Conservation (phyloP, 2,113 vertebrate species). For the Odocoileus hemionus region DNA sequence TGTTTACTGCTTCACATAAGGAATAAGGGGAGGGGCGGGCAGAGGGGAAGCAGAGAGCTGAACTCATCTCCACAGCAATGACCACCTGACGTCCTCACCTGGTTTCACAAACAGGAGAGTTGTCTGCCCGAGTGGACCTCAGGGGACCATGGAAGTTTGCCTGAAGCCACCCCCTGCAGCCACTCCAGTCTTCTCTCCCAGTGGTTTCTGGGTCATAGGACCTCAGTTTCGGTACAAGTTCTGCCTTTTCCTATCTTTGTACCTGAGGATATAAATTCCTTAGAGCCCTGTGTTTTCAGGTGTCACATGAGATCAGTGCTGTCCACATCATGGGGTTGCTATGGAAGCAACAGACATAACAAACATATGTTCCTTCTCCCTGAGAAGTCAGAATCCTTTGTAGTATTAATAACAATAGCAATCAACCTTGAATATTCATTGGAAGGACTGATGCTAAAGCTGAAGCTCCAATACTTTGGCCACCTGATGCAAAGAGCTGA, state of each 20-base stretch:
- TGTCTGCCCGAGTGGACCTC: background rate
- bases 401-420: background rate
- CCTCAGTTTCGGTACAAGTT: background rate
- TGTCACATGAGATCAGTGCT: background rate
- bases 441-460: background rate
- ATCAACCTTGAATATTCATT: background rate
- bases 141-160: background rate
- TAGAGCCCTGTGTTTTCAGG: background rate
- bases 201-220: background rate
- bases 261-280: background rate
- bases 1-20: background rate
- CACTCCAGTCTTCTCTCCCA: background rate
- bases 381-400: background rate
- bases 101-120: background rate
- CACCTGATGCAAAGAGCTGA: background rate
- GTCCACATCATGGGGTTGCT: background rate
- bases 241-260: background rate
- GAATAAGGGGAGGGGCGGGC: background rate
- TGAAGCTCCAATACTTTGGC: background rate
- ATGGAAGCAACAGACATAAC: background rate
- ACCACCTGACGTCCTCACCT: background rate
- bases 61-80: background rate
- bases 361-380: background rate
- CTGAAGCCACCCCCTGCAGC: background rate
- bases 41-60: background rate